Conservation (phyloP, 2,888 invertebrate genomes). For the Aphelenchoides bicaudatus region DNA sequence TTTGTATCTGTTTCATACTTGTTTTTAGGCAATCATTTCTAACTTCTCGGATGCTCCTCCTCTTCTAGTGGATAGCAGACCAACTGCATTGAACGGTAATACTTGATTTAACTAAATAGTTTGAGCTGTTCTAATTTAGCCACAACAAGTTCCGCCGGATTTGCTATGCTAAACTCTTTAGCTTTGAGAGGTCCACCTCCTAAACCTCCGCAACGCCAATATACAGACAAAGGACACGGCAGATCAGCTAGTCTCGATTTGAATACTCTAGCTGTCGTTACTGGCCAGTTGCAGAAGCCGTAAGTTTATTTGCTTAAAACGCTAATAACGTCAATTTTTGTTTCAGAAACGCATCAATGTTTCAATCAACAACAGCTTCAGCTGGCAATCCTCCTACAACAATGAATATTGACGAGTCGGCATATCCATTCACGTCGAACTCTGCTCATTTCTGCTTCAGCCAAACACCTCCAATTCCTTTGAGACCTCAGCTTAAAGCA, state of each 20-base stretch:
- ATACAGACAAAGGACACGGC: slow-evolving; percentile 44
- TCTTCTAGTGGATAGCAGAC: slow-evolving; percentile 51
- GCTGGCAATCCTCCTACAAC: background rate
- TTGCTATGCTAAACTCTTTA: slow-evolving; percentile 19
- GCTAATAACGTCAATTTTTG: too few relatives aligned
- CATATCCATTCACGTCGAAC: slow-evolving; percentile 3
- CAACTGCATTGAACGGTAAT: slow-evolving; percentile 42
- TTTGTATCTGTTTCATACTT: slow-evolving; percentile 13
- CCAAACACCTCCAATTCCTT: background rate
- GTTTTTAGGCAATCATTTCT: slow-evolving; percentile 30
- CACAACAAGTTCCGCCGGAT: slow-evolving; percentile 20
- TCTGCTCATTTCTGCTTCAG: background rate
- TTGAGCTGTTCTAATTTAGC: slow-evolving; percentile 9
- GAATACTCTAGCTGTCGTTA: slow-evolving; percentile 37
- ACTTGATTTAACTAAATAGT: background rate
- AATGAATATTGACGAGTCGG: background rate
- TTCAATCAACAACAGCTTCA: slow-evolving; percentile 7
- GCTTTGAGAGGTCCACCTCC: slow-evolving; percentile 53
- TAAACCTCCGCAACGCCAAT: slow-evolving; percentile 50
- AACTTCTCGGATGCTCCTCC: slow-evolving; percentile 57
- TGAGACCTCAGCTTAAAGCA: background rate
- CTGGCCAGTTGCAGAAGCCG: too few relatives aligned
- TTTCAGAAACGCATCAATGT: background rate
- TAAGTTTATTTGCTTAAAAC: too few relatives aligned
- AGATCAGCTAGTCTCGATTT: slow-evolving; percentile 55